Conservation (phyloP, 2,113 vertebrate species). For the Gambusia holbrooki region DNA sequence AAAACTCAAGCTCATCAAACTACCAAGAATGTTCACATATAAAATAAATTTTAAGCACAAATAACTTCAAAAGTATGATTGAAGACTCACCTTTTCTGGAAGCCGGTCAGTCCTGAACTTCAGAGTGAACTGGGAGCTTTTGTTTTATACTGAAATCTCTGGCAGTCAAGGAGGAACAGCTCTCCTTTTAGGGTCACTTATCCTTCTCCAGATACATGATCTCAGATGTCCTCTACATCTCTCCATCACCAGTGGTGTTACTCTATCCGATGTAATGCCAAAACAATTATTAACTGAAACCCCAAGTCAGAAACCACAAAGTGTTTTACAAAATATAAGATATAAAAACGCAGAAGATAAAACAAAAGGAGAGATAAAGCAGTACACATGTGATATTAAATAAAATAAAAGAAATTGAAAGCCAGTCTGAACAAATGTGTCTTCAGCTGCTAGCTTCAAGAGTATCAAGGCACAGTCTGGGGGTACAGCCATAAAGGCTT, state of each 20-base stretch:
- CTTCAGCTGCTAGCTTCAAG: no score
- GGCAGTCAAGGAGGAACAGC: slow-evolving; percentile 43
- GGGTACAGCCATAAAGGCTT: no score
- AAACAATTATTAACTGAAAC: slow-evolving; percentile 36
- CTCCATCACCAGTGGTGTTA: slow-evolving; percentile 61
- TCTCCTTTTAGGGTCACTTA: slow-evolving; percentile 73
- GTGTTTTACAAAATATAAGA: no score
- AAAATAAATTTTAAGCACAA: neutral
- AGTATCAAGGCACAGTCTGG: no score
- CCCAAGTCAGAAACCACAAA: no score
- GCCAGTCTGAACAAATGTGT: no score
- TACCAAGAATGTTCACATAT: neutral
- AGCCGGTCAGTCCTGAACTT: slow-evolving; percentile 57
- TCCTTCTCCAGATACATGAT: slow-evolving; percentile 48
- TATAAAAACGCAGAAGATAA: no score
- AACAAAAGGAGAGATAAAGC: no score
- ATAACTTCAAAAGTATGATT: neutral
- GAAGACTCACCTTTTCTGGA: slow-evolving; percentile 66
- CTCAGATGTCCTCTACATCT: slow-evolving; percentile 53
- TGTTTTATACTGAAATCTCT: slow-evolving; percentile 74
- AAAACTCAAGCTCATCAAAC: neutral
- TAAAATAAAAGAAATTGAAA: no score
- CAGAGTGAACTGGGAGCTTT: slow-evolving; percentile 15
- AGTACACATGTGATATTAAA: no score
- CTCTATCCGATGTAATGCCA: slow-evolving; percentile 38